Evolutionary conservation across 1,140 invertebrate genomes (phyloP).

Genomic region (Theocolax elegans): DNA sequence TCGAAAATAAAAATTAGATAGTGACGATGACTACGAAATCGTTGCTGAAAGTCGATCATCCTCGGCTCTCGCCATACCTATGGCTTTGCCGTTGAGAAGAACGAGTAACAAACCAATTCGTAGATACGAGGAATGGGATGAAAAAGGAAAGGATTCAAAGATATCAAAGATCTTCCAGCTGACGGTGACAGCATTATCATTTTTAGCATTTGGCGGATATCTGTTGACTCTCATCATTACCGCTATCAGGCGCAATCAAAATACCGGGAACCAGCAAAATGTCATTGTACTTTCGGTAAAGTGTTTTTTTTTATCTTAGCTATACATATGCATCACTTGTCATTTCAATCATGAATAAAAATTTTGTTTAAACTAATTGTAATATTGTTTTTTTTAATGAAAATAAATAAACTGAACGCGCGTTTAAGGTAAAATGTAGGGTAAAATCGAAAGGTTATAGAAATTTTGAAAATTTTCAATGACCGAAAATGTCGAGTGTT

Average conservation of each 20-base stretch:
- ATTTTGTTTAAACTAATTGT: too few species aligned
- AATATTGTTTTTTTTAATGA: too few species aligned
- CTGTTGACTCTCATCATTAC: conserved; percentile 78
- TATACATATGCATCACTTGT: too few species aligned
- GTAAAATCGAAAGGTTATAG: too few species aligned
- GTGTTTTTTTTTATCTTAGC: background rate
- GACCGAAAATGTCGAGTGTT: too few species aligned
- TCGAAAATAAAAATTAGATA: too few species aligned
- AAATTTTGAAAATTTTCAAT: too few species aligned
- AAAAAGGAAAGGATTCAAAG: conserved; percentile 63
- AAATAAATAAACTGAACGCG: too few species aligned
- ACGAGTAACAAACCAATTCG: conserved; percentile 49
- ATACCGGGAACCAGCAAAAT: conserved; percentile 40
- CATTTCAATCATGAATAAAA: too few species aligned
- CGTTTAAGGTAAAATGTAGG: too few species aligned
- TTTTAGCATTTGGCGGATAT: conserved; percentile 83
- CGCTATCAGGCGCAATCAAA: conserved; percentile 71
- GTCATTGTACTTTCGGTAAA: conserved; percentile 62
- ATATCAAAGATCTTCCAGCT: conserved; percentile 78
- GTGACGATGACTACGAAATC: too few species aligned
- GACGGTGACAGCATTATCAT: conserved; percentile 78
- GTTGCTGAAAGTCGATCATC: conserved; percentile 41
- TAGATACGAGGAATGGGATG: conserved; percentile 66
- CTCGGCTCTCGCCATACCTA: conserved; percentile 39
- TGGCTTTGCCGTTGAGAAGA: conserved; percentile 46